Evolutionary conservation across 2,797 vertebrate species (phyloP).

Genomic region (Anguilla marmorata): DNA sequence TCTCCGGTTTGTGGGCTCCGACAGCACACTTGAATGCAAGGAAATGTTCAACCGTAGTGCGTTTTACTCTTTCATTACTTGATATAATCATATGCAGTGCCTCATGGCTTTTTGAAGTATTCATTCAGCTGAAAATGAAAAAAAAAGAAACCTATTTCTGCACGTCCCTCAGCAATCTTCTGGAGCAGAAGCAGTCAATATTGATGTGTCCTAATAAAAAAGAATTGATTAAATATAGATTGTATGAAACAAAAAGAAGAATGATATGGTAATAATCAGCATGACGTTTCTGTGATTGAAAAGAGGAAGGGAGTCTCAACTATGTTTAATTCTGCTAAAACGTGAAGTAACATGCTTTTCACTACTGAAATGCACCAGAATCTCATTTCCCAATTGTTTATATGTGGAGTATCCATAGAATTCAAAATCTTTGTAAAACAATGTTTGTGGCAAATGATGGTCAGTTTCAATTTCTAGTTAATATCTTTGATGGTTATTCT

Average conservation of each 20-base stretch:
- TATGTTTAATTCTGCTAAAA: neutral
- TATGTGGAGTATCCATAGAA: conserved; percentile 20
- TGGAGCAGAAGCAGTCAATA: neutral
- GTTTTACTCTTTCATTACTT: conserved; percentile 43
- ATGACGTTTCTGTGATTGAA: neutral
- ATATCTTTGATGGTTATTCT: neutral
- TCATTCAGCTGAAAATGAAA: conserved; percentile 8
- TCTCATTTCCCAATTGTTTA: conserved; percentile 25
- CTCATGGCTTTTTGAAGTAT: conserved; percentile 15
- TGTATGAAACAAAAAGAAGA: conserved; percentile 1
- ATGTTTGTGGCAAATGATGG: conserved; percentile 31
- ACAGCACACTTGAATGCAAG: conserved; percentile 38
- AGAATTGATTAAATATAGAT: conserved; percentile 17
- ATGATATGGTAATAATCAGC: conserved; percentile 17
- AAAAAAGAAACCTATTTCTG: neutral
- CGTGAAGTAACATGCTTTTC: neutral
- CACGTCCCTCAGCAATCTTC: conserved; percentile 7
- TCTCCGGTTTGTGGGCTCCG: conserved; percentile 34
- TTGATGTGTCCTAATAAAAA: conserved; percentile 9
- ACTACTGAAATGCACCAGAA: neutral
- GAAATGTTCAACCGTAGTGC: conserved; percentile 41
- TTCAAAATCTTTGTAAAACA: conserved; percentile 23
- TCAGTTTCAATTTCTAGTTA: neutral
- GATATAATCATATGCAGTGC: conserved; percentile 39
- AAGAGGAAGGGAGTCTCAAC: neutral